Evolutionary conservation across 2,113 vertebrate species (phyloP).

Genomic region (Aphyosemion australe): DNA sequence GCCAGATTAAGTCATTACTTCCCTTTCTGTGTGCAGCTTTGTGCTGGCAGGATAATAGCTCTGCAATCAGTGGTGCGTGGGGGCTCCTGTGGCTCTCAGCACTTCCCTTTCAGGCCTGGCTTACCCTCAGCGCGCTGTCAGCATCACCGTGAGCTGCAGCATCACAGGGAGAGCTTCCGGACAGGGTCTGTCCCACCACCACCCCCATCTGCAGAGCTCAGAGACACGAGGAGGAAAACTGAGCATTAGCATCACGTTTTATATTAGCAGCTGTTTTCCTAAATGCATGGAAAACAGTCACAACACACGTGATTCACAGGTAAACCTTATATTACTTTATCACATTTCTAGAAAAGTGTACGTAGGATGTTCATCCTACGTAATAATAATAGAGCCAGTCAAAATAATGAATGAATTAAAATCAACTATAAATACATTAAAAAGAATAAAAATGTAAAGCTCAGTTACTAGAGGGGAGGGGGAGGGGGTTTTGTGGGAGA

Average conservation of each 20-base stretch:
- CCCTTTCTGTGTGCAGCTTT: conserved; percentile 56
- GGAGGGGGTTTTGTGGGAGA: background rate
- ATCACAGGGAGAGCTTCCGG: conserved; percentile 43
- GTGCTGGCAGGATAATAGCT: conserved; percentile 54
- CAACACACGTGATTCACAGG: background rate
- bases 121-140: conserved; percentile 73
- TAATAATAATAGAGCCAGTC: too few relatives aligned
- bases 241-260: background rate
- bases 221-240: conserved; percentile 11
- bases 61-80: conserved; percentile 35
- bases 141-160: conserved; percentile 63
- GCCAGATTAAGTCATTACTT: conserved; percentile 46
- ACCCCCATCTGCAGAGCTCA: conserved; percentile 12
- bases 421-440: too few relatives aligned
- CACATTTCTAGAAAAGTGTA: too few relatives aligned
- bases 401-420: too few relatives aligned
- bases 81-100: conserved; percentile 72
- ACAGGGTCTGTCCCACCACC: conserved; percentile 15
- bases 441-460: background rate
- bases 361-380: too few relatives aligned
- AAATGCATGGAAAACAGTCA: background rate
- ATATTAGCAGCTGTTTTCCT: background rate
- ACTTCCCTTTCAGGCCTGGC: conserved; percentile 78
- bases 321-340: background rate
- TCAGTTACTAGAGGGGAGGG: too few relatives aligned